Percentiles rank a stretch among this genome's conserved stretches.
Evolutionary conservation across 2,797 vertebrate species (phyloP).

Genomic region (Scyliorhinus canicula): DNA sequence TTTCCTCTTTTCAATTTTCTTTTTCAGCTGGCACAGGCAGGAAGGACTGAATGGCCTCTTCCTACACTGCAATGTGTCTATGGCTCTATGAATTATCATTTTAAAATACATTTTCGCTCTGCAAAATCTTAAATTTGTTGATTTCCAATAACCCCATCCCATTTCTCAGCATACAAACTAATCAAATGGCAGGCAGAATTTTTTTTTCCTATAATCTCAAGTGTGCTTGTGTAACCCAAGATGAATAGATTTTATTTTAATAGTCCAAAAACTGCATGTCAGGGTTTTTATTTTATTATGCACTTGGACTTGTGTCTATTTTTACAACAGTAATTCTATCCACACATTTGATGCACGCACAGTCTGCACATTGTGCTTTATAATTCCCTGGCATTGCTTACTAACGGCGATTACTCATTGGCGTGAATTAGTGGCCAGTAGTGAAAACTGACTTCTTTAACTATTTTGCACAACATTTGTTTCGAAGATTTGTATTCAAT

Average conservation of each 20-base stretch:
- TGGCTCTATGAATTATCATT: neutral
- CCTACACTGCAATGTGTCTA: too few species aligned
- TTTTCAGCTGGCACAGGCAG: too few species aligned
- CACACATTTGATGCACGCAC: neutral
- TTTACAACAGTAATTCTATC: neutral
- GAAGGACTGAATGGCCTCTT: too few species aligned
- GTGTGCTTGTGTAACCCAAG: neutral
- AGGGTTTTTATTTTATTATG: neutral
- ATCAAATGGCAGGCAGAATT: neutral
- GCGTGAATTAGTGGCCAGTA: slow-evolving; percentile 4
- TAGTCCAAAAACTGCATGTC: neutral
- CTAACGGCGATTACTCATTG: neutral
- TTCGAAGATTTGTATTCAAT: neutral
- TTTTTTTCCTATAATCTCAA: too few species aligned
- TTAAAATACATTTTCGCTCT: neutral
- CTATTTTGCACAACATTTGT: neutral
- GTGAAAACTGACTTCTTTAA: neutral
- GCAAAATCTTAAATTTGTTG: neutral
- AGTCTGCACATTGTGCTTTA: slow-evolving; percentile 20
- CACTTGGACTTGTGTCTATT: neutral
- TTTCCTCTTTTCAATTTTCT: too few species aligned
- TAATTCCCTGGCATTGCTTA: neutral
- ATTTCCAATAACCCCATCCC: neutral
- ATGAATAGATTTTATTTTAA: neutral
- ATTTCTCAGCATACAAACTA: neutral